Evolutionary conservation across 2,797 vertebrate genomes (phyloP).

Genomic region (Argyrosomus regius): DNA sequence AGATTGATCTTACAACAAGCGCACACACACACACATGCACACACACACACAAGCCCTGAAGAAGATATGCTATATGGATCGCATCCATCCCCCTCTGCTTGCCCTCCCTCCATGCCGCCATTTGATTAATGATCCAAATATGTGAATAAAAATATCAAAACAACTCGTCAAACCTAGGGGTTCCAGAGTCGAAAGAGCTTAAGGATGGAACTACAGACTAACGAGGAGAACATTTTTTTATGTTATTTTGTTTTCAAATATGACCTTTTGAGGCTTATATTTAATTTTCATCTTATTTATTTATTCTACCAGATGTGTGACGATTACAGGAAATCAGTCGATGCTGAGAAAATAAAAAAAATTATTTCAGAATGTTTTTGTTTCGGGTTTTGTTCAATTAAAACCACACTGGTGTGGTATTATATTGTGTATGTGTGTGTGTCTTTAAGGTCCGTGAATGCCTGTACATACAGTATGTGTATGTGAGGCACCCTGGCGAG

Average conservation of each 20-base stretch:
- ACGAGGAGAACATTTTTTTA: conserved; percentile 54
- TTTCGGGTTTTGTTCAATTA: background rate
- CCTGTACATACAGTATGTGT: conserved; percentile 19
- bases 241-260: conserved; percentile 38
- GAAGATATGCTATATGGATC: conserved; percentile 85
- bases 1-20: conserved; percentile 83
- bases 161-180: conserved; percentile 77
- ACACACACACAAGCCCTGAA: conserved; percentile 71
- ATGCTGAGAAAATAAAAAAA: background rate
- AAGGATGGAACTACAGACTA: conserved; percentile 76
- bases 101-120: conserved; percentile 71
- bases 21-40: conserved; percentile 23
- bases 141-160: conserved; percentile 87
- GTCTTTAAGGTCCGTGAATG: conserved; percentile 7
- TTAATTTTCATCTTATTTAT: conserved; percentile 28
- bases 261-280: conserved; percentile 27
- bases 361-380: background rate
- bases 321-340: conserved; percentile 4
- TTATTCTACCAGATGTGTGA: conserved; percentile 18
- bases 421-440: background rate
- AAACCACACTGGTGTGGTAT: background rate
- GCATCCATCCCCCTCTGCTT: conserved; percentile 77
- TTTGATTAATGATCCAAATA: conserved; percentile 88
- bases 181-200: conserved; percentile 73
- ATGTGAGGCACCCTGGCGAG: conserved; percentile 54